phyloP scores from a whole-genome alignment of 2,888 invertebrate species.

The Rhopalosiphum nymphaeae region DNA sequence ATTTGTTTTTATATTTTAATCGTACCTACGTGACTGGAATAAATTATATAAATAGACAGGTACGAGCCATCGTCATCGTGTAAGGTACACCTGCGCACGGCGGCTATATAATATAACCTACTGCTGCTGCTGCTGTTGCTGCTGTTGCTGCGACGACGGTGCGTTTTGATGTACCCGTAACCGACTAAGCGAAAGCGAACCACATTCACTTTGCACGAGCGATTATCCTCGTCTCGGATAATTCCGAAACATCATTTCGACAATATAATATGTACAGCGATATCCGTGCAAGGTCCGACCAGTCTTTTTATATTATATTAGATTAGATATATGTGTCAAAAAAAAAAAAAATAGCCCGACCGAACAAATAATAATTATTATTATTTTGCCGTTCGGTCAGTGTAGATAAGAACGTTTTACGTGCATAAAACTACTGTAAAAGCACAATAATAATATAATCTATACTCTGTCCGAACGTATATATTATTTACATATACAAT shows the following conservation, averaged over 20 bases:
- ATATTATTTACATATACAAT: neutral
- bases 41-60: no score
- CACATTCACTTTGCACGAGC: constrained; percentile 14
- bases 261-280: neutral
- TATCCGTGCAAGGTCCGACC: neutral
- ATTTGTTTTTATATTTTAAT: neutral
- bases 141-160: neutral
- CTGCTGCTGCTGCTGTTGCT: neutral
- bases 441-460: neutral
- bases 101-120: no score
- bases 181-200: constrained; percentile 25
- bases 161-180: neutral
- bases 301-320: neutral
- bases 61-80: no score
- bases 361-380: neutral
- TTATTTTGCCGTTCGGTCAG: neutral
- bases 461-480: neutral
- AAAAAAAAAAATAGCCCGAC: neutral
- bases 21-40: no score
- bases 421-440: no score
- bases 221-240: neutral
- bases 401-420: neutral
- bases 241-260: neutral
- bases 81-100: no score
- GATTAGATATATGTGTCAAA: neutral